Evolutionary conservation across 2,113 vertebrate species (phyloP).

Genomic region (Clarias batrachus): DNA sequence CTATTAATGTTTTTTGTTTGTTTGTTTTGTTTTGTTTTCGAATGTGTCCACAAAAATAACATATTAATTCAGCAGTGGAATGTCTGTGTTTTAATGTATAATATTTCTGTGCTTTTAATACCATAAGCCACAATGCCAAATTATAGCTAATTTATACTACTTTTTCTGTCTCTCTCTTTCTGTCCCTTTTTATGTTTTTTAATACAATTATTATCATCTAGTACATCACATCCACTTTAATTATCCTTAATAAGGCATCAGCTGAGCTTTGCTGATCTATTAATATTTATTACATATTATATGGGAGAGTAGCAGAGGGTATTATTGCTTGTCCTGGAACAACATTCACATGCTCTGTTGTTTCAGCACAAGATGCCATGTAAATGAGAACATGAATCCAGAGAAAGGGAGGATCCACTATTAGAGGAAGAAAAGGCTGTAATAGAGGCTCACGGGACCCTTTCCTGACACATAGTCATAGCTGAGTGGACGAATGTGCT

Average conservation of each 20-base stretch:
- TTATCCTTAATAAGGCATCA: slow-evolving; percentile 50
- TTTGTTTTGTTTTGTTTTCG: too few relatives aligned
- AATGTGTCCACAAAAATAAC: neutral
- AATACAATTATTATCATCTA: neutral
- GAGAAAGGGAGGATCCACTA: slow-evolving; percentile 5
- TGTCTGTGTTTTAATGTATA: neutral
- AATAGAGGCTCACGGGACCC: slow-evolving; percentile 65
- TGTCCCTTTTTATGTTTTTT: neutral
- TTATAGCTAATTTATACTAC: neutral
- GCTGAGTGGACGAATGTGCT: slow-evolving; percentile 61
- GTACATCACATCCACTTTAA: neutral
- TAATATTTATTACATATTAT: slow-evolving; percentile 70
- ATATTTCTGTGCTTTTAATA: neutral
- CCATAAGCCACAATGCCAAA: neutral
- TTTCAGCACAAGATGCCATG: slow-evolving; percentile 28
- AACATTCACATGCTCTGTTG: neutral
- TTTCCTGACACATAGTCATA: slow-evolving; percentile 71
- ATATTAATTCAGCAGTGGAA: neutral
- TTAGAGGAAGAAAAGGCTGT: slow-evolving; percentile 50
- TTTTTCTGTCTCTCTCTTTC: neutral
- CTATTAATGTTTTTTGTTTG: neutral
- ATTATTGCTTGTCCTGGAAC: slow-evolving; percentile 3
- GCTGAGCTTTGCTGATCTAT: slow-evolving; percentile 63
- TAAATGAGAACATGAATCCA: slow-evolving; percentile 20
- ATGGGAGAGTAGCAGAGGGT: slow-evolving; percentile 59